Base-by-base conservation (phyloP, 1,140 invertebrate genomes). In the Cyclargus thomasi region DNA sequence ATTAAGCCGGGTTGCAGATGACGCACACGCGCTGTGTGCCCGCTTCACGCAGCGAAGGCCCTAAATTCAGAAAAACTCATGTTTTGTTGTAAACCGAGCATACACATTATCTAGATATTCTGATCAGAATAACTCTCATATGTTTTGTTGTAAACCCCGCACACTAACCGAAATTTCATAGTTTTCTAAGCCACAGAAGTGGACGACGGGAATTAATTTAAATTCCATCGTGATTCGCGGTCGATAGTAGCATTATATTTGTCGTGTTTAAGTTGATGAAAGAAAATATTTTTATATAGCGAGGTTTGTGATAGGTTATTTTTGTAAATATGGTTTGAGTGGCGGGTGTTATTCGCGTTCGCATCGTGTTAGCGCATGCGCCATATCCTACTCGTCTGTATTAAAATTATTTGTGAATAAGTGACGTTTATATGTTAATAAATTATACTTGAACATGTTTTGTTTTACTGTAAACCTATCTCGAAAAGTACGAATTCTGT, bases 401-500 rank as follows among this genome's bases (percentile, higher is more conserved):
- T 79, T 73, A 74, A 79, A 76, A 76, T 80, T 74, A 63, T 66
- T 70, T 85, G 80, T 86, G 81, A 84, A 85, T 85, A 82, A 80
- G 80, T 75, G 80, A 71, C 76, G 74, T 81, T 81, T 83, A 77
- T 82, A 86, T 83, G 76, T 86, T 83, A 87, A 76, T 85, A 82
- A 82, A 85, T 82, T 83, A 80, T 81, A 64, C 66, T 62, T 62
- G 11, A 36, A 63, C 10, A 59, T 6, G 2, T 20, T 59, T 59
- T 21, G 29, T 63, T 59, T 68, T n/a, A 29, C 0, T 29, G 5
- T 4, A 29, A 29, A 29, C 29, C 29, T 29, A 7, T 8, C 29
- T 29, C 2, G 29, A 29, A 8, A 29, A 0, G 29, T 29, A 29
- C 29, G 29, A 29, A 29, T 6, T 4, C 8, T 29, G 29, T 8